Evolutionary conservation across 2,797 vertebrate genomes (phyloP).

Genomic region (Cheirogaleus major): DNA sequence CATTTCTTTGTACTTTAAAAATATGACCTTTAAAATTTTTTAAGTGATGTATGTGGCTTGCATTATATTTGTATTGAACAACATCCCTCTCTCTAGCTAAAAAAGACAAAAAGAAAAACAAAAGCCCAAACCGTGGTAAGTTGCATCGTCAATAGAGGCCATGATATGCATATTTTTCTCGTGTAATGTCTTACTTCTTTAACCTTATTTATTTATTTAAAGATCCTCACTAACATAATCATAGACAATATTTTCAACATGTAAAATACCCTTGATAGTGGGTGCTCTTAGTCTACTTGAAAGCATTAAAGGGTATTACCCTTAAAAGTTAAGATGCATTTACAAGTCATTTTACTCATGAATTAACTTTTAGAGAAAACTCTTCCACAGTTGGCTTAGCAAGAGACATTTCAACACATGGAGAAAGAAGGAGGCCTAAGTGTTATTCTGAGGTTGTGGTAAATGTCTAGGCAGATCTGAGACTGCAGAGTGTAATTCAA

Average conservation of each 20-base stretch:
- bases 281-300: neutral
- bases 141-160: neutral
- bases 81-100: neutral
- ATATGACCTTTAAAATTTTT: neutral
- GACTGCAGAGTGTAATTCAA: neutral
- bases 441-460: neutral
- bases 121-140: neutral
- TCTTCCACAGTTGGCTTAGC: slow-evolving; percentile 2
- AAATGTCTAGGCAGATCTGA: neutral
- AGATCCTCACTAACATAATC: neutral
- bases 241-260: neutral
- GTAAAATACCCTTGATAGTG: neutral
- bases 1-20: neutral
- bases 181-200: neutral
- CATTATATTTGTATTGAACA: neutral
- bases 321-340: slow-evolving; percentile 1
- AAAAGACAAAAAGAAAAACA: neutral
- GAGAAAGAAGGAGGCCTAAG: neutral
- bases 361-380: slow-evolving; percentile 5
- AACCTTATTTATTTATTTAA: neutral
- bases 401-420: neutral
- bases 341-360: neutral
- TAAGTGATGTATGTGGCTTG: neutral
- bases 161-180: neutral
- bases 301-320: neutral